Evolutionary conservation across 2,888 invertebrate species (phyloP).

Genomic region (Malthinus seriepunctatus): DNA sequence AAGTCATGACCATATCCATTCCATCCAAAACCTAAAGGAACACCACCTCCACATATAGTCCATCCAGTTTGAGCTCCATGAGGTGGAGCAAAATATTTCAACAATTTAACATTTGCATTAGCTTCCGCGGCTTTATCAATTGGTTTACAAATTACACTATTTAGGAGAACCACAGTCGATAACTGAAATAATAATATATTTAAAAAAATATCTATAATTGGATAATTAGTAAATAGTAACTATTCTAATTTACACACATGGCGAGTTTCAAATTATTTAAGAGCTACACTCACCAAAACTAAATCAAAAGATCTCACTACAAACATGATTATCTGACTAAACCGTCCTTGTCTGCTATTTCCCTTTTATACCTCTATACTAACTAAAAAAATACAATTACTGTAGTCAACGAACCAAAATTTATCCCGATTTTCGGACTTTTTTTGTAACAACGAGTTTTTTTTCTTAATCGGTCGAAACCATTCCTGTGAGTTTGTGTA

Average conservation of each 20-base stretch:
- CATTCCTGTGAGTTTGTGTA: too few relatives aligned
- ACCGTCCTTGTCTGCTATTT: neutral
- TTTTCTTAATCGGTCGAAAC: too few relatives aligned
- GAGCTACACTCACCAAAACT: neutral
- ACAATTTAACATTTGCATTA: neutral
- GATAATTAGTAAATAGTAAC: neutral
- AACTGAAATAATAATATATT: too few relatives aligned
- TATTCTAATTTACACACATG: neutral
- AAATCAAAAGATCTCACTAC: neutral
- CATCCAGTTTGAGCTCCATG: neutral
- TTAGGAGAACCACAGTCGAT: neutral
- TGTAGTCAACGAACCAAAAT: too few relatives aligned
- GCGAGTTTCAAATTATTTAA: neutral
- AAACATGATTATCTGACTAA: neutral
- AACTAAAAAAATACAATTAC: neutral
- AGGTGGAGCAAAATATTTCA: neutral
- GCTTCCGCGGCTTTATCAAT: neutral
- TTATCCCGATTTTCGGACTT: too few relatives aligned
- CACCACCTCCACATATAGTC: neutral
- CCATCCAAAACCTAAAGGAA: neutral
- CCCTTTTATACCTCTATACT: slow-evolving; percentile 2
- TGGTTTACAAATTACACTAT: neutral
- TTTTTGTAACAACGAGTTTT: too few relatives aligned
- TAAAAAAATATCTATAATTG: too few relatives aligned
- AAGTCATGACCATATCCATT: neutral